Evolutionary conservation across 2,888 invertebrate genomes (phyloP).

Genomic region (Acanthoscelides obtectus): DNA sequence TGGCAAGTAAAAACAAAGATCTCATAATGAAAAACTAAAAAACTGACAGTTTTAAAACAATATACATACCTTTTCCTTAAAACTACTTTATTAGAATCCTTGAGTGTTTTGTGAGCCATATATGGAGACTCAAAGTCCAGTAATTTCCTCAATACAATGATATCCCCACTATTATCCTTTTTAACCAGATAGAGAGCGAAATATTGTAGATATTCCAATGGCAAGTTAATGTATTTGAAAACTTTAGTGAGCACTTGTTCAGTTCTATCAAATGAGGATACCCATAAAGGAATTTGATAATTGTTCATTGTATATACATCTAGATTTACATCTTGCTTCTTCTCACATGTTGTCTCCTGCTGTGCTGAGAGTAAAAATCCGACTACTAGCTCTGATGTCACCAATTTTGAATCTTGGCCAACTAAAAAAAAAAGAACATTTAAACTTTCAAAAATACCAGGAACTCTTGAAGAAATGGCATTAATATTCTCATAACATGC

Average conservation of each 20-base stretch:
- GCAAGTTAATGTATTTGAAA: slow-evolving; percentile 74
- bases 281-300: slow-evolving; percentile 74
- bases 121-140: slow-evolving; percentile 97
- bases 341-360: slow-evolving; percentile 74
- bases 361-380: slow-evolving; percentile 88
- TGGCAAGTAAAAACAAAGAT: no score
- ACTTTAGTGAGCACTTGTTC: slow-evolving; percentile 77
- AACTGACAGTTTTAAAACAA: no score
- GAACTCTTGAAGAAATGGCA: no score
- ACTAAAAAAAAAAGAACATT: slow-evolving; percentile 50
- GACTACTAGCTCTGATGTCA: slow-evolving; percentile 74
- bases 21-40: no score
- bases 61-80: slow-evolving; percentile 72
- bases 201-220: slow-evolving; percentile 75
- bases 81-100: slow-evolving; percentile 70
- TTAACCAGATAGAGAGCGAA: slow-evolving; percentile 88
- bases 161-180: slow-evolving; percentile 66
- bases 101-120: slow-evolving; percentile 80
- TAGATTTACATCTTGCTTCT: slow-evolving; percentile 65
- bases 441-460: slow-evolving; percentile 6
- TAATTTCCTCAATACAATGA: slow-evolving; percentile 77
- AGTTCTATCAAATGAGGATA: slow-evolving; percentile 80
- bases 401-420: slow-evolving; percentile 80
- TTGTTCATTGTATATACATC: slow-evolving; percentile 85
- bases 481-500: no score